Evolutionary conservation across 2,888 invertebrate species (phyloP).

Genomic region (Chelonus formosanus): DNA sequence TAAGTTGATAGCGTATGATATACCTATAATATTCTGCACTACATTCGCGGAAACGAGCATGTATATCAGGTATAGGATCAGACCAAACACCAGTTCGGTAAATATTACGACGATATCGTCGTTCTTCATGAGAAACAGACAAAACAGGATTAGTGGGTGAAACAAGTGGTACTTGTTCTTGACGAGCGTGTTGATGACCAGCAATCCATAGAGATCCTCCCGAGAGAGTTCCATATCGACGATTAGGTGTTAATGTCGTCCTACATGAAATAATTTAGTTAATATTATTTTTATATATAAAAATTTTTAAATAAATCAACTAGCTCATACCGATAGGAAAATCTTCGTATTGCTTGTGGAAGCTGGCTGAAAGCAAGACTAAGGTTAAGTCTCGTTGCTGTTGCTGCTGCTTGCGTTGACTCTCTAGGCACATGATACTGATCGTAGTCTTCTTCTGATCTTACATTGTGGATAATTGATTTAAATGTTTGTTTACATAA

Average conservation of each 20-base stretch:
- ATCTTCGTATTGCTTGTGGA: constrained; percentile 43
- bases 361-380: constrained; percentile 15
- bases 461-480: constrained; percentile 91
- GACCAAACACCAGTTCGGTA: constrained; percentile 83
- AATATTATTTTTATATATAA: not conserved
- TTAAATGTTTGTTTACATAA: constrained; percentile 92
- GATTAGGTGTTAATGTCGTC: constrained; percentile 75
- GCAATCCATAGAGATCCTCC: constrained; percentile 42
- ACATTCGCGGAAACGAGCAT: constrained; percentile 77
- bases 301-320: not conserved
- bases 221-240: constrained; percentile 67
- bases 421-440: constrained; percentile 72
- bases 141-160: constrained; percentile 35
- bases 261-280: constrained; percentile 64
- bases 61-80: constrained; percentile 74
- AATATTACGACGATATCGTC: constrained; percentile 61
- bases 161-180: constrained; percentile 53
- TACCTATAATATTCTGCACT: constrained; percentile 81
- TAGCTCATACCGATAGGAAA: not conserved
- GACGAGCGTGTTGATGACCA: constrained; percentile 50
- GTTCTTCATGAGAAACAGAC: constrained; percentile 49
- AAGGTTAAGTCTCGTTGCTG: constrained; percentile 48
- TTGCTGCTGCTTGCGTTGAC: constrained; percentile 55
- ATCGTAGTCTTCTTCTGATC: constrained; percentile 87
- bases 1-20: too few species aligned